A percentile compares a stretch with the other conserved stretches of the same genome.
Conservation (phyloP, 2,888 invertebrate species). For the Scaptomyza flava region DNA sequence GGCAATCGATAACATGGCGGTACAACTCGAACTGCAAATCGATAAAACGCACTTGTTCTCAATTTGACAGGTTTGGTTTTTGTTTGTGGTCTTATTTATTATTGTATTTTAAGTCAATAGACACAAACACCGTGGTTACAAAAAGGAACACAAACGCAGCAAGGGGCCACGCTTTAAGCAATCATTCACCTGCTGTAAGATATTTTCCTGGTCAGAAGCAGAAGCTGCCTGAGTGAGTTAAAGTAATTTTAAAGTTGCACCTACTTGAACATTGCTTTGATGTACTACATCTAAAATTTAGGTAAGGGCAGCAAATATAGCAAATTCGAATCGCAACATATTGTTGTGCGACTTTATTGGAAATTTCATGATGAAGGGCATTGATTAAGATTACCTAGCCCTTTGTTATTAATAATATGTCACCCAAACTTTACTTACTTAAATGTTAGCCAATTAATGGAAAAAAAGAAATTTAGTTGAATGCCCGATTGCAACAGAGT, state of each 20-base stretch:
- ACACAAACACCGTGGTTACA: background rate
- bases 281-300: constrained; percentile 22
- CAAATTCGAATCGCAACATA: constrained; percentile 4
- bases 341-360: background rate
- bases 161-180: constrained; percentile 7
- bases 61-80: too few relatives aligned
- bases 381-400: too few relatives aligned
- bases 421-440: too few relatives aligned
- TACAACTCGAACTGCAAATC: too few relatives aligned
- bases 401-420: too few relatives aligned
- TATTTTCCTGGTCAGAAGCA: constrained; percentile 20
- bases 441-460: too few relatives aligned
- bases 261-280: constrained; percentile 19
- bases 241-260: constrained; percentile 49
- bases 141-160: constrained; percentile 9
- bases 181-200: constrained; percentile 17
- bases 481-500: too few relatives aligned
- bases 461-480: too few relatives aligned
- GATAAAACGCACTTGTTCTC: too few relatives aligned
- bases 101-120: too few relatives aligned
- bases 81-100: too few relatives aligned
- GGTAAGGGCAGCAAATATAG: constrained; percentile 8
- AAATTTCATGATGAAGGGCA: background rate
- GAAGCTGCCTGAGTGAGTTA: constrained; percentile 22
- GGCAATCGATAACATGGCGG: too few relatives aligned